Evolutionary conservation across 2,797 vertebrate genomes (phyloP).

Genomic region (Urocyon cinereoargenteus): DNA sequence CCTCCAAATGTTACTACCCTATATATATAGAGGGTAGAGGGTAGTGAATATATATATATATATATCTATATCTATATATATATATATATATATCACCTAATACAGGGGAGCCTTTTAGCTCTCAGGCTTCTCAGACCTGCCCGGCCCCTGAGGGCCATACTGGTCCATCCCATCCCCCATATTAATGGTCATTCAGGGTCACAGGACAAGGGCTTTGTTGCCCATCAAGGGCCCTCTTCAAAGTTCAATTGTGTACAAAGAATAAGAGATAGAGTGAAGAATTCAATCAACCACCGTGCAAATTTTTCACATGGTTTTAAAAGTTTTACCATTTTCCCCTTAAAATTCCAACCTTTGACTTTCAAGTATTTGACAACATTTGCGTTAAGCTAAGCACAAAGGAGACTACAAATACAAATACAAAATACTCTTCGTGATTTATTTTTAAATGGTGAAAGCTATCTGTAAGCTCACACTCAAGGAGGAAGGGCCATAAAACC

Average conservation of each 20-base stretch:
- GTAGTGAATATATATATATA: too few relatives aligned
- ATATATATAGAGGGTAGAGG: too few relatives aligned
- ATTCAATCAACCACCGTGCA: background rate
- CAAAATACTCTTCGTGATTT: background rate
- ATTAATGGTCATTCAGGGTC: background rate
- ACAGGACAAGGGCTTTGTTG: background rate
- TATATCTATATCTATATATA: too few relatives aligned
- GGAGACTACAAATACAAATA: background rate
- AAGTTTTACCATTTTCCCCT: background rate
- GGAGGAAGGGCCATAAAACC: background rate
- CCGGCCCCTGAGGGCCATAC: fast-evolving
- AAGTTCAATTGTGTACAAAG: background rate
- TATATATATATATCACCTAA: fast-evolving
- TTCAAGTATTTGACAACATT: background rate
- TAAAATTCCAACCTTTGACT: background rate
- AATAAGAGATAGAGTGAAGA: background rate
- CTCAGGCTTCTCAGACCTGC: too few relatives aligned
- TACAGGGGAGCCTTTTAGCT: fast-evolving
- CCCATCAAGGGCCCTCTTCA: background rate
- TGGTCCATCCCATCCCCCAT: fast-evolving
- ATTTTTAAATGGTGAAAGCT: background rate
- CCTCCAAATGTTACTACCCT: background rate
- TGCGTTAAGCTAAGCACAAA: background rate
- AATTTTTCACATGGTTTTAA: background rate
- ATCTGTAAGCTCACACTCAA: fast-evolving